These are phyloP conservation scores for Andricus grossulariae DNA, from an alignment of 1,140 invertebrate species.

Conservation along the genomic window DNA sequence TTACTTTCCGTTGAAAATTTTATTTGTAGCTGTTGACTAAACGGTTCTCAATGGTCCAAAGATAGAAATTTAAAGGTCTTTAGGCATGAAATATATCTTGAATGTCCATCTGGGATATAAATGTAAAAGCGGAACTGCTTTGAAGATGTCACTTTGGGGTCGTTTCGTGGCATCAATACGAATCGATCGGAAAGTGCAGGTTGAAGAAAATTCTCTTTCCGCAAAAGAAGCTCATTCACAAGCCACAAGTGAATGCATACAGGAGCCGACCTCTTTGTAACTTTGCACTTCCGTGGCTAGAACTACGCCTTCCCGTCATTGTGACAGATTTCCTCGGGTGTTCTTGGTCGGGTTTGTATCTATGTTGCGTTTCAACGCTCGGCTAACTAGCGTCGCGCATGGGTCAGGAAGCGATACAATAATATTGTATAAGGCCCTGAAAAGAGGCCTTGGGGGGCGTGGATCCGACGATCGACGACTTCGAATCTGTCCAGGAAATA, in stretches of 20 bases:
- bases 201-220: neutral
- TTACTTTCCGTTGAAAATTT: no score
- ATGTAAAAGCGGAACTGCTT: constrained; percentile 14
- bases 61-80: no score
- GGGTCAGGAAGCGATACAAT: constrained; percentile 27
- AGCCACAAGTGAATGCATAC: constrained; percentile 6
- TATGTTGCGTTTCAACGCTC: constrained; percentile 13
- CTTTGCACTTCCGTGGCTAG: constrained; percentile 17
- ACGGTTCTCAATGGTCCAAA: no score
- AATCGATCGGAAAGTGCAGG: constrained; percentile 8
- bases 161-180: neutral
- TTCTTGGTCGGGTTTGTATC: neutral
- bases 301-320: constrained; percentile 22
- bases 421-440: constrained; percentile 10
- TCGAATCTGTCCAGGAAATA: constrained; percentile 17
- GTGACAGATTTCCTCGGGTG: constrained; percentile 14
- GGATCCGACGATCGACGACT: constrained; percentile 7
- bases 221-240: neutral
- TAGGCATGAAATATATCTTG: no score
- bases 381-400: constrained; percentile 1
- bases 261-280: constrained; percentile 1
- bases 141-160: constrained; percentile 6
- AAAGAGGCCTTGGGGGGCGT: neutral
- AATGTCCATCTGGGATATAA: neutral
- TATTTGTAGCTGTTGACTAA: no score